Base-by-base conservation (phyloP, 2,113 vertebrate genomes). In the Protobothrops flavoviridis region DNA sequence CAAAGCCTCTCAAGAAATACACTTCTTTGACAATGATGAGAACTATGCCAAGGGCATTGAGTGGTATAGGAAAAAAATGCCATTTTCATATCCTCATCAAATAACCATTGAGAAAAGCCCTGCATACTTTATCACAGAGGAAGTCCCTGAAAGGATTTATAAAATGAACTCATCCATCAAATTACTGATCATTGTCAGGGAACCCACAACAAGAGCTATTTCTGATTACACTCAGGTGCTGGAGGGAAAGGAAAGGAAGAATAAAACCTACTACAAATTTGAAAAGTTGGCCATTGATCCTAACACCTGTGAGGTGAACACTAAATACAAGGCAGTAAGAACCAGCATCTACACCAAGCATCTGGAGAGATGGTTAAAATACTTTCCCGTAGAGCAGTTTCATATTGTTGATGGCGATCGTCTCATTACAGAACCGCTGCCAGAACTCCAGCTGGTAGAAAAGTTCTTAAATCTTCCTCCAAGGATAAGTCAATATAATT, bases 71-170 rank as follows among this genome's bases (percentile, higher is more conserved):
- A 98, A 98, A 96, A 99, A 99, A 98, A 99, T 99, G 99, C 99
- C 99, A 93, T 99, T 99, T 96, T 99, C 99, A 94, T 98, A 99
- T 96, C 98, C 98, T 91, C 98, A 99, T 96, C 99, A 99, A 97
- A 99, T 99, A 97, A 99, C 99, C 89, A 99, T 99, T 91, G 99
- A 99, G 97, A 99, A 99, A 97, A 99, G 99, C 96, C 99, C 99
- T 0, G 99, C 99, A 0, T 99, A 99, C 97, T 99, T 99, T 95
- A 99, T 99, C 96, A 99, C 99, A 0, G 99, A 99, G 96, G 98
- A 99, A 96, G 99, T 99, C 95, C 99, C 99, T 3, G 99, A 99
- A 97, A 98, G 99, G 97, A 99, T 99, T 97, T 99, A 99, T 97
- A 99, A 98, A 97, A 99, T 99, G 99, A 99, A 99, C 97, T 99